phyloP scores from a whole-genome alignment of 1,140 invertebrate species.

The Melipona quadrifasciata region DNA sequence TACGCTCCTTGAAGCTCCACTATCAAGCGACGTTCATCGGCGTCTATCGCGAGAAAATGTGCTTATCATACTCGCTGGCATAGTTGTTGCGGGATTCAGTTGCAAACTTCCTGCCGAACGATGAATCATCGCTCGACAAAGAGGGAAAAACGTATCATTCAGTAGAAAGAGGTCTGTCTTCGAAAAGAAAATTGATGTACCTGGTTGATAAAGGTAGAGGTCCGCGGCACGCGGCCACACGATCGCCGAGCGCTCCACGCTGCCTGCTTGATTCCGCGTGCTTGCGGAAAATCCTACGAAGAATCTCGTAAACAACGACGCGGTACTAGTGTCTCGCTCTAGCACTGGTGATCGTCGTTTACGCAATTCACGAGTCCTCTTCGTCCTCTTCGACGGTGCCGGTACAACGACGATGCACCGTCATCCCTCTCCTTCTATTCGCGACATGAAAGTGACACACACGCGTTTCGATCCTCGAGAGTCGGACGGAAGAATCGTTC shows the following conservation, averaged over 20 bases:
- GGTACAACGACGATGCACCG: constrained; percentile 49
- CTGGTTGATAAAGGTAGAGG: constrained; percentile 79
- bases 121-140: background rate
- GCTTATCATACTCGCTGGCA: background rate
- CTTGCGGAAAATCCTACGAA: constrained; percentile 70
- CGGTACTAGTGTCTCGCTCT: constrained; percentile 15
- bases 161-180: background rate
- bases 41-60: background rate
- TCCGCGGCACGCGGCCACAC: constrained; percentile 80
- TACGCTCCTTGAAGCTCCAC: background rate
- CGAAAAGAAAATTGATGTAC: constrained; percentile 56
- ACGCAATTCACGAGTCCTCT: constrained; percentile 42
- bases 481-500: constrained; percentile 29
- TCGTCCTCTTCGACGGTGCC: constrained; percentile 51
- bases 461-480: constrained; percentile 24
- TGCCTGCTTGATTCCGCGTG: constrained; percentile 78
- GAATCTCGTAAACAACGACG: constrained; percentile 52
- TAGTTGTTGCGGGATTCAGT: background rate
- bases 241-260: constrained; percentile 80
- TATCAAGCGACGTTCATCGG: background rate
- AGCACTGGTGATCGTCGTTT: background rate
- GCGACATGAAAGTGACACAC: constrained; percentile 53
- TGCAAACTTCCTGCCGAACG: too few species aligned
- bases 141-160: background rate
- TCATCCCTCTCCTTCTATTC: constrained; percentile 61